These are phyloP conservation scores for Hydractinia echinata DNA, from an alignment of 30 jellyfish, hydroid and myxozoan species.

Conservation along the genomic window DNA sequence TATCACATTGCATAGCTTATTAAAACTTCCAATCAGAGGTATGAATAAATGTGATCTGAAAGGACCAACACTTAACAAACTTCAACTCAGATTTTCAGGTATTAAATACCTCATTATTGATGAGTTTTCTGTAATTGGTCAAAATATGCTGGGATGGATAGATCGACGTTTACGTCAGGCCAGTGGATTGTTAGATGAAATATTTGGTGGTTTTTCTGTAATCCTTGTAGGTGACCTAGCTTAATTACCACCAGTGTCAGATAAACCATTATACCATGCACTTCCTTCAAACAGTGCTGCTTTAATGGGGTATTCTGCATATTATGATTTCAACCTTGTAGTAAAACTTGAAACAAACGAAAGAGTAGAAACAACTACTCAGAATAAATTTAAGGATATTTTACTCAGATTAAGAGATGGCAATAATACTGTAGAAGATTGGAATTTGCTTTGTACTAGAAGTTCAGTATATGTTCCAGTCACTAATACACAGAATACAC, in stretches of 20 bases:
- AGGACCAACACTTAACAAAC: slow-evolving; percentile 30
- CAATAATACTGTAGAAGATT: too few relatives aligned
- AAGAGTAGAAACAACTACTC: too few relatives aligned
- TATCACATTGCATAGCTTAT: slow-evolving; percentile 8
- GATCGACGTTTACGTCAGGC: slow-evolving; percentile 22
- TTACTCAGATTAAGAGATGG: too few relatives aligned
- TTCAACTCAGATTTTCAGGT: slow-evolving; percentile 19
- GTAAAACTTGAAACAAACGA: too few relatives aligned
- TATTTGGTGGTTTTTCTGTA: slow-evolving; percentile 18
- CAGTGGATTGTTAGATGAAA: slow-evolving; percentile 1
- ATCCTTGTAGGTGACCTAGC: slow-evolving; percentile 30
- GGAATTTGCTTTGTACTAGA: too few relatives aligned
- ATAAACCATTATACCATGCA: slow-evolving; percentile 5
- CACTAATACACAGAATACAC: too few relatives aligned
- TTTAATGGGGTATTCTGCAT: slow-evolving; percentile 11
- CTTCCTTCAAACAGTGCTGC: neutral
- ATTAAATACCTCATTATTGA: too few relatives aligned
- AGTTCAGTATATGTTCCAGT: too few relatives aligned
- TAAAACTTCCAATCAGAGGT: slow-evolving; percentile 26
- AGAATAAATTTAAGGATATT: too few relatives aligned
- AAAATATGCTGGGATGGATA: slow-evolving; percentile 28
- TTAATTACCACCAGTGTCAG: slow-evolving; percentile 24
- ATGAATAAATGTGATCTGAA: slow-evolving; percentile 20
- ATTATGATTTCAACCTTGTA: too few relatives aligned
- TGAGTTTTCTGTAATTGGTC: slow-evolving; percentile 33